A percentile compares a stretch with the other conserved stretches of the same genome.
Conservation (phyloP, 2,888 invertebrate genomes). For the Mythimna pallens region DNA sequence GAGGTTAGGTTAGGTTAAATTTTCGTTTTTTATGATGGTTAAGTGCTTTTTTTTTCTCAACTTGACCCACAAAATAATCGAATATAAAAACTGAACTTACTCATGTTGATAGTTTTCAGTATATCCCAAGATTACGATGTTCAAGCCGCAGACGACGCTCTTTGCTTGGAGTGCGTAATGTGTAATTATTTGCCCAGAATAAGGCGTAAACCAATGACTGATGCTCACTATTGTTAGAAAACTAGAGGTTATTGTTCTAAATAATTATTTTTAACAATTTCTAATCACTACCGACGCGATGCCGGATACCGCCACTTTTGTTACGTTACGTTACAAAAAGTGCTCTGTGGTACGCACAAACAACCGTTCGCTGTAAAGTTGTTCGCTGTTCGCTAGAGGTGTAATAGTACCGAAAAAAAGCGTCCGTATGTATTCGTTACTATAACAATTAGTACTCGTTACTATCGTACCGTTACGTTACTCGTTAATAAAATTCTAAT, state of each 20-base stretch:
- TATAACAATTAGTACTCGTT: no score
- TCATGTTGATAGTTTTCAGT: constrained; percentile 54
- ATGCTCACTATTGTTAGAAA: background rate
- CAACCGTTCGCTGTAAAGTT: no score
- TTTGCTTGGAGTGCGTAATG: background rate
- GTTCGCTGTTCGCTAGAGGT: no score
- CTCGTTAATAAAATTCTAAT: no score
- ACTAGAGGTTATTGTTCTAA: constrained; percentile 12
- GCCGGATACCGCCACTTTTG: constrained; percentile 21
- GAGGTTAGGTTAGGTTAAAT: constrained; percentile 52
- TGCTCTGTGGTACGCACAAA: no score
- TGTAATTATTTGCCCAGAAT: background rate
- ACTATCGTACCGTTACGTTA: no score
- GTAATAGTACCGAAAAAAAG: no score
- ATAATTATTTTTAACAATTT: constrained; percentile 14
- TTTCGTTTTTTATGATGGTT: background rate
- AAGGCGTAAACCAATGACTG: background rate
- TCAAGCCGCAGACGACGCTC: background rate
- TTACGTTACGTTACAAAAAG: no score
- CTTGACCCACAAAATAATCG: background rate
- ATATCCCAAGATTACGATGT: background rate
- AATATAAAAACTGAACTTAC: constrained; percentile 52
- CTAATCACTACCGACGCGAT: background rate
- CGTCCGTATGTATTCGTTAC: no score
- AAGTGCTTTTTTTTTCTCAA: background rate